Percentiles rank a stretch among this genome's conserved stretches.
Evolutionary conservation across 2,113 vertebrate genomes (phyloP).

Genomic region (Chauna torquata): DNA sequence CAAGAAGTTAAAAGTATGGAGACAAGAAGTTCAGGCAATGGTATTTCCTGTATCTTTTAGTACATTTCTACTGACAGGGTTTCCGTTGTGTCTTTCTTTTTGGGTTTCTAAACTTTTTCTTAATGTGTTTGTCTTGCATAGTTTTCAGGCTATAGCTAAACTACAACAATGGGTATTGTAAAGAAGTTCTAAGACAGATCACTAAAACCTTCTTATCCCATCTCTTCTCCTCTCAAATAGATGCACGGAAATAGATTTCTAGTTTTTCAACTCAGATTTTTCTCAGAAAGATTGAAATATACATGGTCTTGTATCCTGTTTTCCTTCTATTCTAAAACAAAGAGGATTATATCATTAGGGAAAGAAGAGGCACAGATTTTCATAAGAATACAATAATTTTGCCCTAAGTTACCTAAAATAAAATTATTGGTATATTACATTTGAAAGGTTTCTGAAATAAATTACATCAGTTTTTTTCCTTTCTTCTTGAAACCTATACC

Average conservation of each 20-base stretch:
- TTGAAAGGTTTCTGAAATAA: background rate
- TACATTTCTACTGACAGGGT: background rate
- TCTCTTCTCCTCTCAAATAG: background rate
- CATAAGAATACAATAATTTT: background rate
- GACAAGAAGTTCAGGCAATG: background rate
- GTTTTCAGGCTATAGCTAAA: background rate
- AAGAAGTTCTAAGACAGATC: background rate
- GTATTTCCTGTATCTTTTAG: background rate
- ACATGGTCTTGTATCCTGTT: background rate
- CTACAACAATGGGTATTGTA: background rate
- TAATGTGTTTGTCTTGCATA: background rate
- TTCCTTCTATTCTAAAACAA: background rate
- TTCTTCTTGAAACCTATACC: background rate
- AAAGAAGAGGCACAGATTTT: background rate
- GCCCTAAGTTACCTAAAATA: background rate
- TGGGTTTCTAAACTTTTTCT: background rate
- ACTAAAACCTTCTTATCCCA: background rate
- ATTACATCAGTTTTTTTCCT: background rate
- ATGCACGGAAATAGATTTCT: background rate
- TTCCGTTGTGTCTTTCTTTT: background rate
- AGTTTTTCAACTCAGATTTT: background rate
- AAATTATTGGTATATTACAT: background rate
- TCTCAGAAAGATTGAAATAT: background rate
- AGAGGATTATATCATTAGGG: fast-evolving
- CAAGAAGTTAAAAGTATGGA: background rate